Conservation (phyloP, 2,113 vertebrate species). For the Choloepus hoffmanni region DNA sequence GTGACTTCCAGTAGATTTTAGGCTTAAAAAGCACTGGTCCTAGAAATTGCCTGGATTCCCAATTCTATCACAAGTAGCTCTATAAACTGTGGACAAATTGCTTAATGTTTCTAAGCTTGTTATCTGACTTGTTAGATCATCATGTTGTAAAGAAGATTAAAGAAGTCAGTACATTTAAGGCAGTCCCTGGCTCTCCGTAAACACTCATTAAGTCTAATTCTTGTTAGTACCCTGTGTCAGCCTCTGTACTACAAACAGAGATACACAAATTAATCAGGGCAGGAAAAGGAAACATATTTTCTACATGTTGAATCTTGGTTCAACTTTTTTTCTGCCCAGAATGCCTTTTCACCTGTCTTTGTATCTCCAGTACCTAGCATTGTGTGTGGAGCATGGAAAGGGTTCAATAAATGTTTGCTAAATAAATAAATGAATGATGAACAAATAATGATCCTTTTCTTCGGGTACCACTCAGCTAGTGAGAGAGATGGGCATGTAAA, state of each 20-base stretch:
- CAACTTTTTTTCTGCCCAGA: not conserved
- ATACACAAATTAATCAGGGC: not conserved
- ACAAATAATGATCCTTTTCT: not conserved
- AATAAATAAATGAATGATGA: not conserved
- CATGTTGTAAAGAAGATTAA: not conserved
- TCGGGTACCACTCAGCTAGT: no score
- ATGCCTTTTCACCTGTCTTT: not conserved
- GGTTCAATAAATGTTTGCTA: not conserved
- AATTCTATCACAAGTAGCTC: not conserved
- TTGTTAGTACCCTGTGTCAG: not conserved
- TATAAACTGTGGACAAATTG: not conserved
- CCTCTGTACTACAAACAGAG: not conserved
- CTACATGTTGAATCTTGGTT: no score
- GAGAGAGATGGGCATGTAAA: fast-evolving
- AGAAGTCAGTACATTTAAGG: not conserved
- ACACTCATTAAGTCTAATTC: not conserved
- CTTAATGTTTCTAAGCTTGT: not conserved
- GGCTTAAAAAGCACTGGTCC: no score
- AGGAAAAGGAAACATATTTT: not conserved
- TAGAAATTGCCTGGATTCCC: not conserved
- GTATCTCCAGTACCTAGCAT: not conserved
- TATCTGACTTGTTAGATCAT: not conserved
- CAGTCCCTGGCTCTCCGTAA: not conserved
- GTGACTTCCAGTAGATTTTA: not conserved
- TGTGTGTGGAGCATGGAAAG: not conserved